These are phyloP conservation scores for Symphodus melops DNA, from an alignment of 2,113 vertebrate genomes.

Conservation along the genomic window DNA sequence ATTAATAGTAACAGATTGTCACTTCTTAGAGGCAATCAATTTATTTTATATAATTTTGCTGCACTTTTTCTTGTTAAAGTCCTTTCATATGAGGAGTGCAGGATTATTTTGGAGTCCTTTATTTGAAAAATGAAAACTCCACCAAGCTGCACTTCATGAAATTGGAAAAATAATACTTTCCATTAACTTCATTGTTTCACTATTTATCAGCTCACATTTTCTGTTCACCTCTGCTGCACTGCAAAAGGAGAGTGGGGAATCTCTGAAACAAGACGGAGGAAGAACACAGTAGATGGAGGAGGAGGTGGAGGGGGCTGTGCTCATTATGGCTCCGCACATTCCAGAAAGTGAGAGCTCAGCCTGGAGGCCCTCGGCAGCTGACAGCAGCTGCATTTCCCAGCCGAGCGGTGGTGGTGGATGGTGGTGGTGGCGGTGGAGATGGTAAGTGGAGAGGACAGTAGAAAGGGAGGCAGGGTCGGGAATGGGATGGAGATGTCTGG, in stretches of 20 bases:
- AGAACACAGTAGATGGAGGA: constrained; percentile 32
- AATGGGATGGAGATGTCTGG: constrained; percentile 60
- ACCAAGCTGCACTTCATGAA: constrained; percentile 4
- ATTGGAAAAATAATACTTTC: constrained; percentile 5
- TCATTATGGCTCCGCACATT: constrained; percentile 70
- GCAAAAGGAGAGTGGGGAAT: background rate
- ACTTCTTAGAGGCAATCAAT: background rate
- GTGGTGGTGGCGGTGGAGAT: constrained; percentile 47
- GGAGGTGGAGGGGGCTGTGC: constrained; percentile 21
- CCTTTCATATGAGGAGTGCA: background rate
- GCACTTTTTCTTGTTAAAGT: constrained; percentile 11
- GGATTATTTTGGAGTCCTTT: background rate
- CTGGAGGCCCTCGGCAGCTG: constrained; percentile 71
- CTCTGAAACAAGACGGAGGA: constrained; percentile 37
- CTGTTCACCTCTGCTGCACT: constrained; percentile 14
- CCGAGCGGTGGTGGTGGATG: constrained; percentile 30
- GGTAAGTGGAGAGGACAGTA: constrained; percentile 70
- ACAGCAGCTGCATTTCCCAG: constrained; percentile 69
- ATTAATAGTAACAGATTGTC: constrained; percentile 29
- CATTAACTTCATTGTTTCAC: background rate
- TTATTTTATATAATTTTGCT: constrained; percentile 16
- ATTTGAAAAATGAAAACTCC: constrained; percentile 10
- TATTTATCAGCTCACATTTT: constrained; percentile 2
- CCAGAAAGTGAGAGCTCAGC: constrained; percentile 75
- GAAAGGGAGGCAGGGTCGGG: constrained; percentile 57